phyloP scores from a whole-genome alignment of 2,888 invertebrate species.

The Muschampia plurimacula region DNA sequence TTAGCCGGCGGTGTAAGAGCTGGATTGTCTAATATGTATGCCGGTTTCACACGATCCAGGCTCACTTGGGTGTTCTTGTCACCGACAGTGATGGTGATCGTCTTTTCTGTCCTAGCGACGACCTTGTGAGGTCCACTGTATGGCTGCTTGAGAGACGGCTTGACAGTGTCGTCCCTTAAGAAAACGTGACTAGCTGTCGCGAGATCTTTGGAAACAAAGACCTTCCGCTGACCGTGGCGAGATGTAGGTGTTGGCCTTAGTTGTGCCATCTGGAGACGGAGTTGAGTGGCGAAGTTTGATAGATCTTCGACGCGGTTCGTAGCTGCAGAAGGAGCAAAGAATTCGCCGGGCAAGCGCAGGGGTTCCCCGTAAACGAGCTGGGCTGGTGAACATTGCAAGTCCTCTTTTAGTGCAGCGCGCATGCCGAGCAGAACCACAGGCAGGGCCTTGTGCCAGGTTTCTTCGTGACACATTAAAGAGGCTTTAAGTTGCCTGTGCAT shows the following conservation, averaged over 20 bases:
- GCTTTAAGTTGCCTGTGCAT: constrained; percentile 48
- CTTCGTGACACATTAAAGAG: constrained; percentile 42
- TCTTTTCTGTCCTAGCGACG: neutral
- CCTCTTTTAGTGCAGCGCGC: constrained; percentile 44
- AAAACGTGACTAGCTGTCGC: neutral
- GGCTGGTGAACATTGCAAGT: constrained; percentile 38
- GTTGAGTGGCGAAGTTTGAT: neutral
- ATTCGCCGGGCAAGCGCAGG: constrained; percentile 38
- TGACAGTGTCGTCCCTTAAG: neutral
- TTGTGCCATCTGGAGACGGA: neutral
- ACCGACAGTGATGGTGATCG: neutral
- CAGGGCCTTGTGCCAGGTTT: constrained; percentile 38
- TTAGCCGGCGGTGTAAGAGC: neutral
- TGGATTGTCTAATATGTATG: neutral
- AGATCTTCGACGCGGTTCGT: neutral
- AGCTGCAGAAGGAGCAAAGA: neutral
- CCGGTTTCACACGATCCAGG: neutral
- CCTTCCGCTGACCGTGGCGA: neutral
- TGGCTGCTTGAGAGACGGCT: neutral
- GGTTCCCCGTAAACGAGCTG: constrained; percentile 44
- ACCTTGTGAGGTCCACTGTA: neutral
- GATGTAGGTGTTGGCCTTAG: neutral
- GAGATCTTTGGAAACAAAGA: neutral
- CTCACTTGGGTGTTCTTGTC: neutral
- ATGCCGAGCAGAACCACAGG: constrained; percentile 46